Base-by-base conservation (phyloP, 2,888 invertebrate genomes). In the Drosophila melanosoma region DNA sequence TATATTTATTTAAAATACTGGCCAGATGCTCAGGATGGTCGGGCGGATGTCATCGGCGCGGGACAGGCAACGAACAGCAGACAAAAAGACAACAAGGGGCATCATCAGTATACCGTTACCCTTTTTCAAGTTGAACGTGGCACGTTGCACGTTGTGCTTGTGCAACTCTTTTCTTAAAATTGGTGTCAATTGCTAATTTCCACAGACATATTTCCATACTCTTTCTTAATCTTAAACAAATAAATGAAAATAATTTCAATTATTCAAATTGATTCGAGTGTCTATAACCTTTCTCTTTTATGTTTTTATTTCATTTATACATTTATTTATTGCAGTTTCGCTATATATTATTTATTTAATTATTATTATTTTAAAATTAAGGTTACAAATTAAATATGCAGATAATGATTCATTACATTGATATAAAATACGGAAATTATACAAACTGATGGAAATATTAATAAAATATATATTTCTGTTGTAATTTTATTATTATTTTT, bases 31-130 rank as follows among this genome's bases (percentile, higher is more conserved):
- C 26, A 23, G 45, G 23, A 45, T 26, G 11, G 29, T 29, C 29
- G 42, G 10, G 38, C 58, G 65, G 51, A 51, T 58, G 65, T 65
- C 35, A 49, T 17, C 38, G 38, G 38, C 8, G 17, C 38, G 38
- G 45, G 15, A 8, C 45, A 45, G 45, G 45, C 45, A 23, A 45
- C 45, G 15, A 15, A 15, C 45, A 45, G 12, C 20, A 20, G 20
- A 7, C 12, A 45, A 45, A 23, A 20, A 23, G 45, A 45, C 45
- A 45, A 23, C 0, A 15, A 45, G 45, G 15, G 15, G 45, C 23
- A 23, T 45, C 23, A 23, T 15, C 23, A 59, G 23, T 38, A 32
- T 32, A 38, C 36, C 51, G 57, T 42, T 38, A 52, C 51, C 51
- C 29, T 51, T 11, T 29, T 1, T 51, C 20, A 23, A 2, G 11